Evolutionary conservation across 2,888 invertebrate genomes (phyloP), one percentile per base, ranked within the genome.

Genomic region (Pteria penguin): DNA sequence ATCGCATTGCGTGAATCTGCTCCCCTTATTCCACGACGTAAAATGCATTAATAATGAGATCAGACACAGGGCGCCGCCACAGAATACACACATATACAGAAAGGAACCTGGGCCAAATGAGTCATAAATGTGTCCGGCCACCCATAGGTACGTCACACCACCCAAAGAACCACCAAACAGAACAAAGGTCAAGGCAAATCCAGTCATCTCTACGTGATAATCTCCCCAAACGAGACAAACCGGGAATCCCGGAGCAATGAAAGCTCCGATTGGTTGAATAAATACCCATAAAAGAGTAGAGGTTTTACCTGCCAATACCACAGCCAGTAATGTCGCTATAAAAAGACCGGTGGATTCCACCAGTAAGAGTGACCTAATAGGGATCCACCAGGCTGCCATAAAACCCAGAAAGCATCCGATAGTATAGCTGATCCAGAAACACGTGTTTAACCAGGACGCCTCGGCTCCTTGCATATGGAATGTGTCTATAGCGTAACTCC

Each of bases 161-260:
- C 86, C 86, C 1, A 72, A 14, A 1, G 82, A 80, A 0, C 76
- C 81, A 4, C 84, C 86, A 0, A 81, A 57, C 1, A 82, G 70
- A 1, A 84, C 55, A n/a, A 84, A 69, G n/a, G 80, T 82, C 18
- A 84, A 78, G 1, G 80, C 82, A 60, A 81, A 74, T 14, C 83
- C 80, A 14, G 84, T 86, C 80, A 86, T 83, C 24, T 80, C 74
- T 8, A 85, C 55, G 60, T 85, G 80, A 29, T 54, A 78, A 57
- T 87, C 81, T 3, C 77, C 80, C 86, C 86, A 86, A 1, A 81
- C 80, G 11, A 85, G 78, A 11, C 83, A 81, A 18, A 77, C 74
- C 0, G 86, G 86, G 36, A 85, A 84, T 3, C 78, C 66, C 0
- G 81, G 81, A 2, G 82, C 81, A 29, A 81, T 78, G 65, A 83